phyloP scores from a whole-genome alignment of 2,113 vertebrate genomes.

The Sporophila hypoxantha region DNA sequence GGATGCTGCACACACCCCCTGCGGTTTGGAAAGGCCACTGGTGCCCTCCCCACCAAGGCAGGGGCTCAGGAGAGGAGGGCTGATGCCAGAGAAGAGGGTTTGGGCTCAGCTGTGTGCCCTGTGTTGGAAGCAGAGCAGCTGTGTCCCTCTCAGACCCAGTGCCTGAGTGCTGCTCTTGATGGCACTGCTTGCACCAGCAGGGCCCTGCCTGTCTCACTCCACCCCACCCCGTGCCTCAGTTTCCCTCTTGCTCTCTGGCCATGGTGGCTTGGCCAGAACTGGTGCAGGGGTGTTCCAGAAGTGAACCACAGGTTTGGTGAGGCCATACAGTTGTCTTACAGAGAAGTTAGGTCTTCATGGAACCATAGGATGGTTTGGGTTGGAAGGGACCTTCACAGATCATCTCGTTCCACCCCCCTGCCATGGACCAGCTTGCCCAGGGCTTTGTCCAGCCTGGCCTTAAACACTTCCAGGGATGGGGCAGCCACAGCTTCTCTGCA shows the following conservation, averaged over 20 bases:
- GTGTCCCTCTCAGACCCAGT: background rate
- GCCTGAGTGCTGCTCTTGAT: background rate
- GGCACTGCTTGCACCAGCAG: rapidly evolving
- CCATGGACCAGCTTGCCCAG: background rate
- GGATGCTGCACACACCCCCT: rapidly evolving
- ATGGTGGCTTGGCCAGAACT: background rate
- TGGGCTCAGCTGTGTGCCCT: rapidly evolving
- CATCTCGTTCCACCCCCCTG: background rate
- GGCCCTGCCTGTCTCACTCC: background rate
- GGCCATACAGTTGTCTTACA: rapidly evolving
- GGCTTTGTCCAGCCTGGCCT: rapidly evolving
- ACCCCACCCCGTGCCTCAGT: background rate
- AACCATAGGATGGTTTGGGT: background rate
- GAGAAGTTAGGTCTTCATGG: background rate
- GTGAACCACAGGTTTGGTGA: background rate
- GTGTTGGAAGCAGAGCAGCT: background rate
- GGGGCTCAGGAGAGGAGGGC: background rate
- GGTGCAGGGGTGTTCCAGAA: rapidly evolving
- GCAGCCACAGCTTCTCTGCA: background rate
- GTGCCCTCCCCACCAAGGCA: rapidly evolving
- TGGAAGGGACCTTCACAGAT: background rate
- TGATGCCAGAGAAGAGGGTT: background rate
- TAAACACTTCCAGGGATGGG: background rate
- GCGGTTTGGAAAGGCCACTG: background rate
- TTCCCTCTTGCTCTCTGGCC: background rate